Evolutionary conservation across 2,888 invertebrate species (phyloP).

Genomic region (Macrophya alboannulata): DNA sequence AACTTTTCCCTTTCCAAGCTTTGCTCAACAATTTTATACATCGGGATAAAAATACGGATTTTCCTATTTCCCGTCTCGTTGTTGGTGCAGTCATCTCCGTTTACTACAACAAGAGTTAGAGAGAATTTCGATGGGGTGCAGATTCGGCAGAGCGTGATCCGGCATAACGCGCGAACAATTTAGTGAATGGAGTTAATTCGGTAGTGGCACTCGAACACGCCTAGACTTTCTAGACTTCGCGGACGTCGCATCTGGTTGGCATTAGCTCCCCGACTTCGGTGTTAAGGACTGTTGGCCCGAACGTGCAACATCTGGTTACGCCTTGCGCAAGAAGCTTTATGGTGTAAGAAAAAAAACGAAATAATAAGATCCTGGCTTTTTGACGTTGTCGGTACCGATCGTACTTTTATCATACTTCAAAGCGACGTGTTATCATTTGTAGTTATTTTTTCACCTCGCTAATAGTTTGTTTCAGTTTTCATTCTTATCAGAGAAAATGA

Average conservation of each 20-base stretch:
- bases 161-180: constrained; percentile 74
- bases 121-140: constrained; percentile 2
- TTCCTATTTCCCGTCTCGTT: neutral
- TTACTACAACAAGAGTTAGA: neutral
- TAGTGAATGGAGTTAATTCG: constrained; percentile 74
- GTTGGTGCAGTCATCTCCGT: constrained; percentile 14
- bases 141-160: constrained; percentile 69
- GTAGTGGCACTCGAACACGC: constrained; percentile 71
- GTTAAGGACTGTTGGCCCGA: constrained; percentile 19
- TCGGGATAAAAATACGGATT: neutral
- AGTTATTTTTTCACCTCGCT: neutral
- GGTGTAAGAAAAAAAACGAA: neutral
- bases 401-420: neutral
- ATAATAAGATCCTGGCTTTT: neutral
- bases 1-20: neutral
- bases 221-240: constrained; percentile 57
- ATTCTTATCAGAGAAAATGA: neutral
- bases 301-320: constrained; percentile 44
- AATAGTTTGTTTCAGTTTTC: neutral
- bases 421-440: constrained; percentile 1
- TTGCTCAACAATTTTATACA: neutral
- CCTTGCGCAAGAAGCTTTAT: neutral
- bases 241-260: constrained; percentile 51
- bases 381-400: neutral
- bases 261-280: constrained; percentile 1